Evolutionary conservation across 2,113 vertebrate genomes (phyloP), one percentile per base, ranked within the genome.

Genomic region (Eidolon helvum): DNA sequence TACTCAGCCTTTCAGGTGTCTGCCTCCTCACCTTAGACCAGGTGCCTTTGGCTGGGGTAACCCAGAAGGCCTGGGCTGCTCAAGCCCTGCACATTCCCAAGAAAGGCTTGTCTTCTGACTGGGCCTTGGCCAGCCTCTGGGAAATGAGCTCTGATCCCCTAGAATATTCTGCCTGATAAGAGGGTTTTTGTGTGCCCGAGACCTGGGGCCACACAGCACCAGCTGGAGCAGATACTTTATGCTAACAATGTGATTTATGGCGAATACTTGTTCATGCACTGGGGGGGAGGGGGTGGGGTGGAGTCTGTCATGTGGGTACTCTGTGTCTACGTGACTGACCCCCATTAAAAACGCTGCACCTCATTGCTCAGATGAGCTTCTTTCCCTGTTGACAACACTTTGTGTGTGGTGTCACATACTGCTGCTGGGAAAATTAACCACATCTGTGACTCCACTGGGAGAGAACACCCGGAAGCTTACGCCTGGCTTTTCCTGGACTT

Each of bases 401-500:
- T 30, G 45, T 1, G 10, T 2, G 57, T 4, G 50, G 24, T 3
- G 9, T 18, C 74, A 48, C 38, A 43, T n/a, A 3, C 2, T 4
- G 82, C 5, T 2, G 28, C n/a, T 50, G 35, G n/a, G 45, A 77
- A 48, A 12, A 26, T 7, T 5, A 11, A 30, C 69, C 15, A 38
- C 0, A 7, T 15, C 43, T 11, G 4, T 33, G 33, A 43, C 15
- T 61, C 55, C 35, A 2, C 19, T 15, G n/a, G 38, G 35, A 15
- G 10, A 45, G 68, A 69, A 66, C 43, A 21, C 24, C 33, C 35
- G 14, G 86, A 43, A 26, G 53, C 80, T 7, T 21, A 14, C 0
- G 28, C 33, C 35, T 50, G 33, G 10, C 30, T 68, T 65, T 35
- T 12, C 82, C 43, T 30, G 45, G 69, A 30, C 26, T 61, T 50